phyloP scores from a whole-genome alignment of 2,888 invertebrate species.

The Ophion ellenae region DNA sequence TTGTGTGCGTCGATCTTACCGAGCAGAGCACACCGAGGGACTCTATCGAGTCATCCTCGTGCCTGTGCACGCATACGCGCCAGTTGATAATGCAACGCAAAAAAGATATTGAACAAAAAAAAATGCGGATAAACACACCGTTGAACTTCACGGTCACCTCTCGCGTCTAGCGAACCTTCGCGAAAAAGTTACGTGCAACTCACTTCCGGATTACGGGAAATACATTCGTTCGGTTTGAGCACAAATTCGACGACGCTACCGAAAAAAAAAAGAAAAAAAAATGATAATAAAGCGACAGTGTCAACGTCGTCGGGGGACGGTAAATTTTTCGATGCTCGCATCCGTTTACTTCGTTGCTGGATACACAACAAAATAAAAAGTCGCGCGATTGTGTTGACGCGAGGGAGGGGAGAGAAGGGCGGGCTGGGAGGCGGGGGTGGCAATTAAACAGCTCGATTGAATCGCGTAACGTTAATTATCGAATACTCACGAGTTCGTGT shows the following conservation, averaged over 20 bases:
- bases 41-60: slow-evolving; percentile 1
- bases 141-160: slow-evolving; percentile 13
- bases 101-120: background rate
- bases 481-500: background rate
- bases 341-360: background rate
- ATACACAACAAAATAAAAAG: background rate
- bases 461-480: background rate
- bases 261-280: background rate
- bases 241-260: background rate
- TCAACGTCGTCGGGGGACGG: background rate
- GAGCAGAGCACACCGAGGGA: background rate
- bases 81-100: slow-evolving; percentile 6
- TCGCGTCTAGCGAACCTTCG: background rate
- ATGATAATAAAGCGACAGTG: background rate
- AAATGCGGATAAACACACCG: background rate
- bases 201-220: background rate
- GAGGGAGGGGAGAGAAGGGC: background rate
- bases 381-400: background rate
- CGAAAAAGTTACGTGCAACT: background rate
- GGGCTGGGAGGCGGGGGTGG: background rate
- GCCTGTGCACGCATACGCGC: background rate
- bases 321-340: background rate
- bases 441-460: background rate
- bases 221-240: background rate
- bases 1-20: background rate